A percentile compares a stretch with the other conserved stretches of the same genome.
phyloP scores from a whole-genome alignment of 2,888 invertebrate genomes.

The Hydroisotoma schaefferi region DNA sequence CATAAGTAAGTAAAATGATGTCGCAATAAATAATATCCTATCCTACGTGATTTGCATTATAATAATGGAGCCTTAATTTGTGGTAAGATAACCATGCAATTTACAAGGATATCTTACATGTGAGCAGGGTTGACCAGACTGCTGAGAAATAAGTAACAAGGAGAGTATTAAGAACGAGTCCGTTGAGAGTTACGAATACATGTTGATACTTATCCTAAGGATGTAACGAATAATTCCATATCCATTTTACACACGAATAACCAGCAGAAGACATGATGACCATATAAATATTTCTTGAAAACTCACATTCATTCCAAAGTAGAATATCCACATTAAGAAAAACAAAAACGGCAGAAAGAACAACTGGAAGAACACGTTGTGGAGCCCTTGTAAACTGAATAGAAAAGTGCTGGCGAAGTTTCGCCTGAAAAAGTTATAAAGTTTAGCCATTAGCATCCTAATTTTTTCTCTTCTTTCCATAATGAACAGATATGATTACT shows the following conservation, averaged over 20 bases:
- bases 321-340: slow-evolving; percentile 74
- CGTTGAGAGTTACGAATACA: slow-evolving; percentile 67
- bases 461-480: too few relatives aligned
- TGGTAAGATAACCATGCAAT: too few relatives aligned
- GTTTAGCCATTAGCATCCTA: background rate
- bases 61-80: too few relatives aligned
- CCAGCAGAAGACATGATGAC: background rate
- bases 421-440: slow-evolving; percentile 59
- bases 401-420: slow-evolving; percentile 74
- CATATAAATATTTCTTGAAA: background rate
- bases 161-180: slow-evolving; percentile 67
- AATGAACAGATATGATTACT: too few relatives aligned
- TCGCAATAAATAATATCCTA: background rate
- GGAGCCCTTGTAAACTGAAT: slow-evolving; percentile 69
- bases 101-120: slow-evolving; percentile 63
- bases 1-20: background rate
- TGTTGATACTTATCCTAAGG: slow-evolving; percentile 55
- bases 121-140: slow-evolving; percentile 64
- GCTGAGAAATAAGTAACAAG: slow-evolving; percentile 66
- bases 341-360: slow-evolving; percentile 67
- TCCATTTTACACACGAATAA: background rate
- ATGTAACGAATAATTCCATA: background rate
- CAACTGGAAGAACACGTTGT: slow-evolving; percentile 70
- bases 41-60: too few relatives aligned
- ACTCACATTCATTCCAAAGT: slow-evolving; percentile 56